Evolutionary conservation across 2,797 vertebrate species (phyloP), one percentile per base, ranked within the genome.

Genomic region (Pteropus rufus): DNA sequence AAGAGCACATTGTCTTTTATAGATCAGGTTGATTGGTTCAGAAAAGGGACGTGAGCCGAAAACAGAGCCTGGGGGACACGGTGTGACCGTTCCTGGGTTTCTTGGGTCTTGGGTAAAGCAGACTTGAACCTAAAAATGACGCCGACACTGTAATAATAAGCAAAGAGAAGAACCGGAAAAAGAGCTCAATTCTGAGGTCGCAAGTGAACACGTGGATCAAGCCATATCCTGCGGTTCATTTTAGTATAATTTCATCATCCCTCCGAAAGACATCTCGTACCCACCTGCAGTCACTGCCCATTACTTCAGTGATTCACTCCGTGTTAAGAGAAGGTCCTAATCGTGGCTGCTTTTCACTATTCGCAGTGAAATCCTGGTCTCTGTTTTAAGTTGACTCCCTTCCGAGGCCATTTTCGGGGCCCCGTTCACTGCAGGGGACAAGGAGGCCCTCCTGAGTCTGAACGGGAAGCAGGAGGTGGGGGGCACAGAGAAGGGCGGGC

Each of bases 131-230:
- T 23, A 49, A 64, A 49, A 65, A 34, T 0, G 7, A 83, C 18
- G 21, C 60, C 76, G 36, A 24, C 19, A 4, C 11, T 9, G 4
- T n/a, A 52, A 44, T 0, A 10, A 79, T 0, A 14, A 31, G 73
- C 52, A 69, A 67, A 73, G 46, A 26, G 7, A 24, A 24, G 70
- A 36, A 39, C 39, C 11, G 1, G 19, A 54, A 58, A 3, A 7
- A 70, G 15, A 5, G 31, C 46, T 46, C 46, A 79, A n/a, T 29
- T 10, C 10, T 15, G 39, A 26, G 23, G 46, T 41, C 54, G 21
- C 44, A 14, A 58, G 0, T 3, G 36, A 67, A 62, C 44, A n/a
- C 67, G 36, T 81, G 60, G 54, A 70, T 34, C 31, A 7, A 72
- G 54, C 41, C 29, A 1, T 34, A 24, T 2, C 69, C 77, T 54